These are phyloP conservation scores for Metopolophium dirhodum DNA, from an alignment of 1,140 invertebrate species.

Conservation along the genomic window DNA sequence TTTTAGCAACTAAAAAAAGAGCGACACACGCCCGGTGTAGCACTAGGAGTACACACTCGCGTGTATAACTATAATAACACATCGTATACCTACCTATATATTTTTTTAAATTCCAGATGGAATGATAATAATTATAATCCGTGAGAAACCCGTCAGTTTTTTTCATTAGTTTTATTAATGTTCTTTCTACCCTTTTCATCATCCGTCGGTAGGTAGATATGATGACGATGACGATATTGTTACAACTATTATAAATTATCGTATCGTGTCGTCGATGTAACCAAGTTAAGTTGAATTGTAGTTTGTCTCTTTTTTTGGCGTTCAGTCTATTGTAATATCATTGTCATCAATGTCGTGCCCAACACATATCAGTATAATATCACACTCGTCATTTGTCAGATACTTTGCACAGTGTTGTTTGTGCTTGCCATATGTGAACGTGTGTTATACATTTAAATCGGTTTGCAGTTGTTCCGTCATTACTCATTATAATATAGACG, in stretches of 20 bases:
- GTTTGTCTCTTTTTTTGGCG: background rate
- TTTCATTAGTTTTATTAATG: slow-evolving; percentile 31
- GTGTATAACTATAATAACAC: background rate
- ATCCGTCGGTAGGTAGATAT: background rate
- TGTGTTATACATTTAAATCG: slow-evolving; percentile 11
- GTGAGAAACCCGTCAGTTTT: slow-evolving; percentile 27
- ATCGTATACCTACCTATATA: background rate
- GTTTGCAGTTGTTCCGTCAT: slow-evolving; percentile 22
- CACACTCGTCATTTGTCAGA: background rate
- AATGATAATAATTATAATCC: slow-evolving; percentile 24
- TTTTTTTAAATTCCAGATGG: slow-evolving; percentile 26
- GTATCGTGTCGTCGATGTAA: background rate
- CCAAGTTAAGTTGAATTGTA: background rate
- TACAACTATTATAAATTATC: background rate
- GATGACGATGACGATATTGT: background rate
- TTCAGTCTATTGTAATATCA: background rate
- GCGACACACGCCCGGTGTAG: background rate
- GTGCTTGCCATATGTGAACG: background rate
- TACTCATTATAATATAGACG: background rate
- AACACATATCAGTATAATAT: background rate
- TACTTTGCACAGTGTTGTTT: background rate
- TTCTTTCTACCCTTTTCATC: background rate
- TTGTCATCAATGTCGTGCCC: background rate
- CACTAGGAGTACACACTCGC: background rate
- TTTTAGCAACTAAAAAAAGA: background rate